Conservation (phyloP, 2,888 invertebrate species). For the Gnatocerus cornutus region DNA sequence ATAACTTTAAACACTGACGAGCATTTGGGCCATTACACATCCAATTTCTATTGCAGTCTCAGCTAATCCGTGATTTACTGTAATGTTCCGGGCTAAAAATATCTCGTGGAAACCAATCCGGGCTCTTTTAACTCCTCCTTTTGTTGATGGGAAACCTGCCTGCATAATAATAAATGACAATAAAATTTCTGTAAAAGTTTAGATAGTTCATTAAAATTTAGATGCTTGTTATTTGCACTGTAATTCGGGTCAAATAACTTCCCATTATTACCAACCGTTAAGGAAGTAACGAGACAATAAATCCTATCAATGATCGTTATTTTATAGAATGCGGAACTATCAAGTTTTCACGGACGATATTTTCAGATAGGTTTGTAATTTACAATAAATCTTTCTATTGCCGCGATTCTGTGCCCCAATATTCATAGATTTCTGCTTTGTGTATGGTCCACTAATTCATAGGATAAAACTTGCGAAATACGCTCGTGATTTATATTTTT, state of each 20-base stretch:
- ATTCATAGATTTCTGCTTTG: too few relatives aligned
- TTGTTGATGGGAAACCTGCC: too few relatives aligned
- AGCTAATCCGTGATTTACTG: too few relatives aligned
- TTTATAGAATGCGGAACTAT: conserved; percentile 30
- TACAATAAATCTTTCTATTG: conserved; percentile 21
- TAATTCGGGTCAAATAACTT: conserved; percentile 31
- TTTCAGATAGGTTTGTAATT: conserved; percentile 25
- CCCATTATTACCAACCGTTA: conserved; percentile 32
- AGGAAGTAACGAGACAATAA: conserved; percentile 36
- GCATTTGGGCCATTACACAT: too few relatives aligned
- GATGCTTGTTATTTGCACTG: conserved; percentile 22
- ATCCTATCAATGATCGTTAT: conserved; percentile 24
- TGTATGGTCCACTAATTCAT: too few relatives aligned
- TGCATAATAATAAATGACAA: neutral
- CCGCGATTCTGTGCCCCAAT: neutral
- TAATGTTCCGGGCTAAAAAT: too few relatives aligned
- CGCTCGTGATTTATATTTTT: too few relatives aligned
- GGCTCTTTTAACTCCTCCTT: too few relatives aligned
- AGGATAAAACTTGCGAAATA: too few relatives aligned
- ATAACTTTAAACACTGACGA: too few relatives aligned
- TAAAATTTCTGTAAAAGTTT: neutral
- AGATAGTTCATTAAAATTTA: conserved; percentile 2
- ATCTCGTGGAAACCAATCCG: too few relatives aligned
- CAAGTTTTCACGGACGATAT: conserved; percentile 30
- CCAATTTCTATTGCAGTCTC: too few relatives aligned